Base-by-base conservation (phyloP, 2,888 invertebrate species). In the Anthophora plumipes region DNA sequence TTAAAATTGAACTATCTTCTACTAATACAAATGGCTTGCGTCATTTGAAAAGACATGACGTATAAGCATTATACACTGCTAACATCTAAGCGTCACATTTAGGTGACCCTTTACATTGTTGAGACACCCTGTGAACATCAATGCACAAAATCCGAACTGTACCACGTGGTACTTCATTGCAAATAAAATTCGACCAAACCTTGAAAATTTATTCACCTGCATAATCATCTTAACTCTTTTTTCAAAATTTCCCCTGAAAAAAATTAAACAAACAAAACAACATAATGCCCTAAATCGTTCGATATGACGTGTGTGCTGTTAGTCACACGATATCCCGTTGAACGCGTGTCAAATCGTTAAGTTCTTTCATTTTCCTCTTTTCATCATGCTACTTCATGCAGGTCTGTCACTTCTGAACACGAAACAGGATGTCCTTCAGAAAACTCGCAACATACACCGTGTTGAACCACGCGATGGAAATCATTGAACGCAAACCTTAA, bases 391-490 rank as follows among this genome's bases (percentile, higher is more conserved):
- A 59, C 52, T 66, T 63, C n/a, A 20, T 52, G 46, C 48, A 70
- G 61, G 6, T 66, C 54, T 9, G 14, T 20, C 17, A 25, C 50
- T 43, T 46, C 63, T 37, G 48, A 20, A 50, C 67, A 41, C 70
- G 81, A 66, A 74, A 67, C 74, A 68, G 63, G 81, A 68, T 67
- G 77, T 75, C 70, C 70, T 74, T 75, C 79, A 67, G n/a, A n/a
- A n/a, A 9, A 67, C 9, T 20, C 2, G 25, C 59, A 43, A 59
- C 12, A n/a, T 14, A 37, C 31, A 31, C 31, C 57, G 43, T 41
- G n/a, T n/a, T n/a, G n/a, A n/a, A n/a, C 20, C 60, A 50, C 60
- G 50, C 67, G 63, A 72, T 54, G 54, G 66, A 73, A 68, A 72
- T 43, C 67, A 41, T 12, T 11, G 11, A 20, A 54, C 31, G 66